Evolutionary conservation across 2,888 invertebrate genomes (phyloP).

Genomic region (Xanthorhoe spadicearia): DNA sequence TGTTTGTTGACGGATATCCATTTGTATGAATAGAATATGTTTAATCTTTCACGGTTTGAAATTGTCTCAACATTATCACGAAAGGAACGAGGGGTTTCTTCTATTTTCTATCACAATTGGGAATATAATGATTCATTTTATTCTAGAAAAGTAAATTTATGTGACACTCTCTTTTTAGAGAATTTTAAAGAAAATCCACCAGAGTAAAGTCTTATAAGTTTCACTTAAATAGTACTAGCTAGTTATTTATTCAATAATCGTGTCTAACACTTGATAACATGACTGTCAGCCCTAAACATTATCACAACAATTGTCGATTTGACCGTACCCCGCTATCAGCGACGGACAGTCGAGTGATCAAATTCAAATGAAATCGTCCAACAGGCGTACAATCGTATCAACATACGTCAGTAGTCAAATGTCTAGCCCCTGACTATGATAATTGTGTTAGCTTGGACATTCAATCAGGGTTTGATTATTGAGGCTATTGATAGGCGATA

Average conservation of each 20-base stretch:
- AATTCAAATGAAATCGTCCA: conserved; percentile 81
- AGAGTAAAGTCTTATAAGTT: too few species aligned
- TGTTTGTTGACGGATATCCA: conserved; percentile 23
- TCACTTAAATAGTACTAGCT: too few species aligned
- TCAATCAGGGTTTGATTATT: conserved; percentile 42
- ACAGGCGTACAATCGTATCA: conserved; percentile 80
- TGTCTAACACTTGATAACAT: not conserved
- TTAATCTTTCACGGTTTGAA: not conserved
- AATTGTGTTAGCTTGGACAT: conserved; percentile 55
- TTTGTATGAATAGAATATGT: conserved; percentile 14
- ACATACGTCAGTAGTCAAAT: conserved; percentile 76
- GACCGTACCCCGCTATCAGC: conserved; percentile 66
- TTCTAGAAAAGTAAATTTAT: too few species aligned
- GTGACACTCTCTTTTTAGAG: too few species aligned
- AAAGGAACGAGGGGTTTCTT: too few species aligned
- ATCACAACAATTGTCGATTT: conserved; percentile 26
- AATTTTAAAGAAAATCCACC: too few species aligned
- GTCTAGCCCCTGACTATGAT: conserved; percentile 55
- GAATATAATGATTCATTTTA: too few species aligned
- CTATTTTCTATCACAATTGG: too few species aligned
- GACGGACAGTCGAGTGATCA: conserved; percentile 79
- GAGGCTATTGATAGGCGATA: conserved; percentile 20
- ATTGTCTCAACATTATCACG: too few species aligned
- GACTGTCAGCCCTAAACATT: not conserved
- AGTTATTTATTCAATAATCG: not conserved